These are phyloP conservation scores for Psilanteris sp. DNA, from an alignment of 1,140 invertebrate species.

Conservation along the genomic window DNA sequence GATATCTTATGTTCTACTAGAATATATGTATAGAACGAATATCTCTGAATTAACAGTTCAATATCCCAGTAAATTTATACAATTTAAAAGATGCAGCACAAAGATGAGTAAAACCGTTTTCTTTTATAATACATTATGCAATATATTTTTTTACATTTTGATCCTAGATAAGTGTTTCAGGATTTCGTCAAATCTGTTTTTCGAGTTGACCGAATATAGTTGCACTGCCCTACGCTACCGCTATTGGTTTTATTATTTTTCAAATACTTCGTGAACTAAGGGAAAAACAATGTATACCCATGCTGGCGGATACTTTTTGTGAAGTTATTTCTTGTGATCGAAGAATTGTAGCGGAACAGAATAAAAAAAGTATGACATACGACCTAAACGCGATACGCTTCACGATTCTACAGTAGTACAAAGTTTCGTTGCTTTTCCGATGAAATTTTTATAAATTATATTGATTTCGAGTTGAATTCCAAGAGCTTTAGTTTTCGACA, in stretches of 20 bases:
- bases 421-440: slow-evolving; percentile 26
- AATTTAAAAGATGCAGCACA: too few relatives aligned
- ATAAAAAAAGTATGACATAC: slow-evolving; percentile 35
- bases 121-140: too few relatives aligned
- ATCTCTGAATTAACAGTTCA: slow-evolving; percentile 43
- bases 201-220: not conserved
- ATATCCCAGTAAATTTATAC: too few relatives aligned
- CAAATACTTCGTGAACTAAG: slow-evolving; percentile 16
- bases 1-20: slow-evolving; percentile 60
- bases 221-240: not conserved
- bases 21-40: slow-evolving; percentile 46
- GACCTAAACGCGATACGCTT: slow-evolving; percentile 34
- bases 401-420: not conserved
- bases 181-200: slow-evolving; percentile 23
- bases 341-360: slow-evolving; percentile 10
- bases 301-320: slow-evolving; percentile 18
- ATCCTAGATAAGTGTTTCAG: slow-evolving; percentile 42
- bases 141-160: not conserved
- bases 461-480: slow-evolving; percentile 31
- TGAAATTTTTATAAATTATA: slow-evolving; percentile 49
- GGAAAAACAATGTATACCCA: slow-evolving; percentile 35
- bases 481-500: not conserved
- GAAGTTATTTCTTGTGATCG: slow-evolving; percentile 40
- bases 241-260: slow-evolving; percentile 32
- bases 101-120: too few relatives aligned